phyloP scores from a whole-genome alignment of 2,113 vertebrate genomes.

The Actinemys pallida region DNA sequence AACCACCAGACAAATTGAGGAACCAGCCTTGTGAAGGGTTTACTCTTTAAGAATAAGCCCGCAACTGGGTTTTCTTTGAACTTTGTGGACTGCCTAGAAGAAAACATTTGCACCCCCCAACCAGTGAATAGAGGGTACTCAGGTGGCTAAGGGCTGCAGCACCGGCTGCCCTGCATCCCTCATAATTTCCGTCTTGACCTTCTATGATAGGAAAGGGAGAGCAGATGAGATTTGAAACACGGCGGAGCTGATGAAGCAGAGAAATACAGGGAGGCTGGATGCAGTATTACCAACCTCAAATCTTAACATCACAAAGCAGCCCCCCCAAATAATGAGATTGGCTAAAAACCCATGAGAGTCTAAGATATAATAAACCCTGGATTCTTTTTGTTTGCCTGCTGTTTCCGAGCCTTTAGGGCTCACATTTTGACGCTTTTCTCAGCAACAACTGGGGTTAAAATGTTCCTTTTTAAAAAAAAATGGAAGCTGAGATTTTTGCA shows the following conservation, averaged over 20 bases:
- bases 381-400: not conserved
- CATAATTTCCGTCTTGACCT: not conserved
- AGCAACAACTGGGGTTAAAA: not conserved
- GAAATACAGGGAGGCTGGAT: not conserved
- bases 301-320: not conserved
- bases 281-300: not conserved
- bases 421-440: not conserved
- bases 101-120: too few relatives aligned
- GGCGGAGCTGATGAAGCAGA: not conserved
- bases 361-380: not conserved
- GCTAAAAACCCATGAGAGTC: not conserved
- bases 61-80: too few relatives aligned
- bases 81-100: too few relatives aligned
- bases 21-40: not conserved
- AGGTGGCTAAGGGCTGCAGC: too few relatives aligned
- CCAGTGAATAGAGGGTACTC: too few relatives aligned
- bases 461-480: not conserved
- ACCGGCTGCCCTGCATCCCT: not conserved
- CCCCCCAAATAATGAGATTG: not conserved
- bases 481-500: not conserved
- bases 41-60: too few relatives aligned
- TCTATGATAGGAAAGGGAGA: not conserved
- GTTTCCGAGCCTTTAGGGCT: not conserved
- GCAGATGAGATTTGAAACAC: not conserved
- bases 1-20: not conserved